Evolutionary conservation across 2,888 invertebrate species (phyloP), one percentile per base, ranked within the genome.

Genomic region (Halictus quadricinctus): DNA sequence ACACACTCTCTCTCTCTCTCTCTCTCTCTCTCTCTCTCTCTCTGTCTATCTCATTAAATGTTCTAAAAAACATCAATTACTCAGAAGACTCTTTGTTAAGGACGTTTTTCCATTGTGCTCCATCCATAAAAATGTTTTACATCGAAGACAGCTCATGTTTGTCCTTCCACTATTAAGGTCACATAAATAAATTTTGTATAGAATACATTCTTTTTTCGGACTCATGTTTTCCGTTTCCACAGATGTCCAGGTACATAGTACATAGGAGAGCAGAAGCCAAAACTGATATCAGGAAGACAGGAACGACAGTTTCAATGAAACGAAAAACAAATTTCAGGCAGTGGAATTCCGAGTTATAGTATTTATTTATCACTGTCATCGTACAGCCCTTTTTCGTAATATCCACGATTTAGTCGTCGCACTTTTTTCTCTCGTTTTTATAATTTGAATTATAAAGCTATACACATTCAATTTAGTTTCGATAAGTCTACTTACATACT

Each of bases 301-400:
- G 84, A 74, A 21, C 29, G 50, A 60, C 76, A 76, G 66, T 73
- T 58, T 81, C 48, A 81, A 81, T 81, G 81, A 81, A 64, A 79
- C 81, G 70, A 58, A 83, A 60, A 79, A 85, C 77, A 78, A 80
- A 81, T 81, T 76, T 81, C 73, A 87, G 79, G 70, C 81, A 85
- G 82, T 84, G 84, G 72, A 76, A 72, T 88, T 91, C 87, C 89
- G 91, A 93, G 92, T 93, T 93, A 93, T 92, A 92, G 88, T 93
- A 93, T 93, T 93, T 93, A 93, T 93, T 93, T 93, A 91, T 92
- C 93, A 93, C 93, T 92, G 92, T 92, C 91, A 92, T 93, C 90
- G 90, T 93, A 93, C 93, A 93, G 93, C 92, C 91, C 92, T 92
- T 69, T 90, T 90, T 92, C 90, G 90, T 93, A 93, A 92, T 93